Evolutionary conservation across 2,113 vertebrate species (phyloP).

Genomic region (Brevimyrus niger): DNA sequence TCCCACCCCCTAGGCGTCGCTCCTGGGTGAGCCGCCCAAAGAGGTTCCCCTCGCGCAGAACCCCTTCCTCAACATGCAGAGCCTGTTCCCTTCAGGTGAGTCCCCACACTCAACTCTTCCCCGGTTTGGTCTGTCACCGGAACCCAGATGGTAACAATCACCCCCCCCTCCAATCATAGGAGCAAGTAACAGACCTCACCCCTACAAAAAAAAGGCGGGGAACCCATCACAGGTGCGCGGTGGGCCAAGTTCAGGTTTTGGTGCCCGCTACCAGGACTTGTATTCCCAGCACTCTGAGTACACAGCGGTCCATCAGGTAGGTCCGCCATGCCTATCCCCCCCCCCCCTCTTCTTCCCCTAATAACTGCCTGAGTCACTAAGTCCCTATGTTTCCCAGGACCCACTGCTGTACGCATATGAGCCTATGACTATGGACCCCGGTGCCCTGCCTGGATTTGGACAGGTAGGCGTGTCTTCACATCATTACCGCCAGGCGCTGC

Average conservation of each 20-base stretch:
- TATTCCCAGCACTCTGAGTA: slow-evolving; percentile 58
- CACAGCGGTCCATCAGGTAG: slow-evolving; percentile 50
- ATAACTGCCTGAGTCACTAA: background rate
- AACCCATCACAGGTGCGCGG: slow-evolving; percentile 55
- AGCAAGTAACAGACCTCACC: slow-evolving; percentile 57
- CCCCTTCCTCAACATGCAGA: slow-evolving; percentile 64
- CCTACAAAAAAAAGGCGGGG: slow-evolving; percentile 65
- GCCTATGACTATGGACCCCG: slow-evolving; percentile 54
- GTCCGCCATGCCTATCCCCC: background rate
- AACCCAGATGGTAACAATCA: background rate
- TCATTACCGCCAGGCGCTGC: too few species aligned
- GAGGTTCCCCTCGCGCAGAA: slow-evolving; percentile 65
- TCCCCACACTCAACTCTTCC: background rate
- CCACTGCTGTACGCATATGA: slow-evolving; percentile 61
- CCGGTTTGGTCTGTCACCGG: too few species aligned
- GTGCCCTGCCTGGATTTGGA: slow-evolving; percentile 55
- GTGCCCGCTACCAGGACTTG: slow-evolving; percentile 60
- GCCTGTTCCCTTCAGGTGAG: slow-evolving; percentile 61
- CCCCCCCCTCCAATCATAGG: background rate
- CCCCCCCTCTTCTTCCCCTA: too few species aligned
- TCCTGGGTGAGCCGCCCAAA: slow-evolving; percentile 76
- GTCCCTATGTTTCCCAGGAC: slow-evolving; percentile 54
- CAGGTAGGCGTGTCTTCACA: slow-evolving; percentile 51
- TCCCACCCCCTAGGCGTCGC: slow-evolving; percentile 52
- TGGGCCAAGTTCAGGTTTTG: slow-evolving; percentile 50